Percentiles rank a stretch among this genome's conserved stretches.
Conservation (phyloP, 2,888 invertebrate genomes). For the Drosophila fungiperda region DNA sequence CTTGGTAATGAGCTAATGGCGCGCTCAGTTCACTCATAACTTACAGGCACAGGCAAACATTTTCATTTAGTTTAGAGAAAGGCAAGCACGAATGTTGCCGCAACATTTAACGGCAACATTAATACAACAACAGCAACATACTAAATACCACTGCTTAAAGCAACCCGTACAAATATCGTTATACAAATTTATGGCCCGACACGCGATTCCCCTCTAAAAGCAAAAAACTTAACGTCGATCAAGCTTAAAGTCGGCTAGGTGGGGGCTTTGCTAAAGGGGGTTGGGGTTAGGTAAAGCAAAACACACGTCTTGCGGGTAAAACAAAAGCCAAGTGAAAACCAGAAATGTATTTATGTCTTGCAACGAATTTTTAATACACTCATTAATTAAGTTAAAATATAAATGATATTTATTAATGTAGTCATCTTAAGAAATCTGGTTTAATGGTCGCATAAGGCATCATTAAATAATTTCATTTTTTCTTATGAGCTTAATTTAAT, state of each 20-base stretch:
- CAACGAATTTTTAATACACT: constrained; percentile 21
- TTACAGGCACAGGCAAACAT: constrained; percentile 27
- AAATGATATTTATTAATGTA: not conserved
- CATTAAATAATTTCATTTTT: not conserved
- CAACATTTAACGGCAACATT: constrained; percentile 56
- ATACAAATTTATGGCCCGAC: constrained; percentile 58
- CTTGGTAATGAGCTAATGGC: constrained; percentile 53
- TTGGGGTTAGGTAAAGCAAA: constrained; percentile 10
- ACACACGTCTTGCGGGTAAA: constrained; percentile 38
- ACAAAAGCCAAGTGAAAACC: constrained; percentile 50
- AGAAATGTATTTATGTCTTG: constrained; percentile 5
- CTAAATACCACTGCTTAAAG: constrained; percentile 1
- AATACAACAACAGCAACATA: constrained; percentile 6
- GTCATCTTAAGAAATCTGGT: not conserved
- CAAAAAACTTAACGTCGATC: constrained; percentile 50
- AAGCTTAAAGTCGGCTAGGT: constrained; percentile 39
- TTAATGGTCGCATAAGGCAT: not conserved
- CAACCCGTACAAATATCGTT: constrained; percentile 42
- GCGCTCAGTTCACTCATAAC: constrained; percentile 41
- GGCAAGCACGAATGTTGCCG: constrained; percentile 52
- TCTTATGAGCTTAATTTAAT: not conserved
- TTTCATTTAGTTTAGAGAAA: constrained; percentile 46
- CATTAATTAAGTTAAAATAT: not conserved
- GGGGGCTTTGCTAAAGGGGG: not conserved
- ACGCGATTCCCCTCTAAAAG: constrained; percentile 53